Evolutionary conservation across 2,113 vertebrate species (phyloP).

Genomic region (Apodemus speciosus): DNA sequence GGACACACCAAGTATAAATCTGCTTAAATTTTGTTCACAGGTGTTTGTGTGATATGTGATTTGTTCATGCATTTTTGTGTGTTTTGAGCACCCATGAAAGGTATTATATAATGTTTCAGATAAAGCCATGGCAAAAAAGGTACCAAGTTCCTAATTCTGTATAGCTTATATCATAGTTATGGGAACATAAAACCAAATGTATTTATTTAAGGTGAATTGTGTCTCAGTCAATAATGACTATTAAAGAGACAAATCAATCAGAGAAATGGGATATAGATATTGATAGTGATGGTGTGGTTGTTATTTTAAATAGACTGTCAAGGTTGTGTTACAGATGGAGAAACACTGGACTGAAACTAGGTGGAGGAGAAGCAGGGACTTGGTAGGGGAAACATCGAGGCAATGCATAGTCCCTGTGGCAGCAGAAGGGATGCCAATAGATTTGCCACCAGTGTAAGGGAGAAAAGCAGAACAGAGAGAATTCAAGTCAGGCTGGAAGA

Average conservation of each 20-base stretch:
- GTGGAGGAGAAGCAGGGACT: background rate
- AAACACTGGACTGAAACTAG: background rate
- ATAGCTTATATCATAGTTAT: background rate
- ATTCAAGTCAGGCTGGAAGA: background rate
- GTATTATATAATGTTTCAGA: background rate
- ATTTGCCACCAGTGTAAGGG: background rate
- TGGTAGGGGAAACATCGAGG: background rate
- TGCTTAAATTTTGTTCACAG: background rate
- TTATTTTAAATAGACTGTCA: background rate
- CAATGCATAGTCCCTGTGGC: background rate
- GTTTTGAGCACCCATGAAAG: background rate
- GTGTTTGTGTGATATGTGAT: background rate
- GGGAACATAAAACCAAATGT: background rate
- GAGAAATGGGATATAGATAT: background rate
- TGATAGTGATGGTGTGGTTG: background rate
- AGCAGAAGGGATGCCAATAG: accelerated
- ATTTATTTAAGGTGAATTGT: background rate
- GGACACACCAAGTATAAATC: too few relatives aligned
- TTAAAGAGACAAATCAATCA: background rate
- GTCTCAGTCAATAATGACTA: background rate
- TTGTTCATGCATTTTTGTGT: background rate
- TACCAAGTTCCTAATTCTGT: background rate
- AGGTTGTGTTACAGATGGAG: background rate
- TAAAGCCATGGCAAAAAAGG: background rate
- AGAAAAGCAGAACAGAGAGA: background rate